Evolutionary conservation across 1,140 invertebrate species (phyloP).

Genomic region (Cyphomyrmex costatus): DNA sequence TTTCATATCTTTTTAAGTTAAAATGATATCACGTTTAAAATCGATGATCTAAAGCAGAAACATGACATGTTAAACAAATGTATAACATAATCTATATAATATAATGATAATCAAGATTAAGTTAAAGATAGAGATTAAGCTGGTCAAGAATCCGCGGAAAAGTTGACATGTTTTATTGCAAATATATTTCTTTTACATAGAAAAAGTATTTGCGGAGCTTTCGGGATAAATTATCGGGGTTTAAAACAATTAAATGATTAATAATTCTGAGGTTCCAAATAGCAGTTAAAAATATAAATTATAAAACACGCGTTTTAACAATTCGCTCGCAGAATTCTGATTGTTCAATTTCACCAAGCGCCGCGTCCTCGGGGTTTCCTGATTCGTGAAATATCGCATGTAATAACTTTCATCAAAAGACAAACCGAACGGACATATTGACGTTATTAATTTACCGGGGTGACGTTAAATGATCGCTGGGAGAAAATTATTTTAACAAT

Average conservation of each 20-base stretch:
- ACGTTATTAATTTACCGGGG: neutral
- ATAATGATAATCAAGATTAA: neutral
- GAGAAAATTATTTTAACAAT: conserved; percentile 5
- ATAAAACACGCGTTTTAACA: neutral
- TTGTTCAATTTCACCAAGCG: conserved; percentile 43
- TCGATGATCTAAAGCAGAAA: neutral
- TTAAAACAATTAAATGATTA: neutral
- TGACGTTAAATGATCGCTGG: neutral
- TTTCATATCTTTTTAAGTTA: no score
- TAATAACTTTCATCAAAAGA: neutral
- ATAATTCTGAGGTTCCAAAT: neutral
- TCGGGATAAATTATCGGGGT: neutral
- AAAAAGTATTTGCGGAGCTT: neutral
- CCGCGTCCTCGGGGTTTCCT: neutral
- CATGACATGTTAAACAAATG: neutral
- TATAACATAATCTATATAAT: neutral
- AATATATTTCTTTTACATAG: neutral
- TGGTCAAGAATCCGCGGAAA: neutral
- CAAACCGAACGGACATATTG: neutral
- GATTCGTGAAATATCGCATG: conserved; percentile 43
- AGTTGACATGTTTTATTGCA: neutral
- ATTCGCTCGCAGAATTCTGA: conserved; percentile 30
- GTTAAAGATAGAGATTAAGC: neutral
- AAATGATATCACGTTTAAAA: neutral
- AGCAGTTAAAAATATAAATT: conserved; percentile 18